phyloP scores from a whole-genome alignment of 92 coral and sea anemone genomes.

The Phymanthus crucifer region DNA sequence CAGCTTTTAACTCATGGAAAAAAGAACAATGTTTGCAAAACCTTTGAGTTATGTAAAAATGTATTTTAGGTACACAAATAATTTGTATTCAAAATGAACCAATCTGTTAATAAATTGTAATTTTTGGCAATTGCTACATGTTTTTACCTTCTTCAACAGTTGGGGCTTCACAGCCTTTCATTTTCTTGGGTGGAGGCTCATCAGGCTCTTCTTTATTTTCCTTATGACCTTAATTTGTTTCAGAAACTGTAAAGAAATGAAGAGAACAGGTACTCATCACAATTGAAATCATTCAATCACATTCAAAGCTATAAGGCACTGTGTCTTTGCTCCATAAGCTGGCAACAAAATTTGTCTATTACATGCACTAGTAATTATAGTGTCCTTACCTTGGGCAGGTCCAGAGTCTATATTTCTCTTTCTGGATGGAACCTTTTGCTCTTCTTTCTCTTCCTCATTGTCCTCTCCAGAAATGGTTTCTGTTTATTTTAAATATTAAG shows the following conservation, averaged over 20 bases:
- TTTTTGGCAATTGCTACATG: background rate
- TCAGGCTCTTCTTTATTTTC: background rate
- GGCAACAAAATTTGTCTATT: background rate
- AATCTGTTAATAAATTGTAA: background rate
- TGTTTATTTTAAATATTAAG: too few species aligned
- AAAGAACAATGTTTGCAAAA: too few species aligned
- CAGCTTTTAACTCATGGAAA: background rate
- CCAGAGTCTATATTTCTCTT: background rate
- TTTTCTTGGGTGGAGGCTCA: background rate
- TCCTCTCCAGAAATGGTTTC: background rate
- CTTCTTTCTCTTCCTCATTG: background rate
- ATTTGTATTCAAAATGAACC: background rate
- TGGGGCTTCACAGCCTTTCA: background rate
- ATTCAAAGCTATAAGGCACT: background rate
- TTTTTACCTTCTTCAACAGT: background rate
- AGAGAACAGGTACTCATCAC: background rate
- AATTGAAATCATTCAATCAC: background rate
- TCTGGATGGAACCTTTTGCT: background rate
- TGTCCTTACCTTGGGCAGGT: background rate
- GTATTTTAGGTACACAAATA: background rate
- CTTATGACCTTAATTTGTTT: too few species aligned
- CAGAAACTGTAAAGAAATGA: background rate
- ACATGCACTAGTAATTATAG: background rate
- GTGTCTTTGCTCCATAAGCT: background rate
- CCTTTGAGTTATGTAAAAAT: background rate